Evolutionary conservation across 2,113 vertebrate genomes (phyloP).

Genomic region (Pionites leucogaster): DNA sequence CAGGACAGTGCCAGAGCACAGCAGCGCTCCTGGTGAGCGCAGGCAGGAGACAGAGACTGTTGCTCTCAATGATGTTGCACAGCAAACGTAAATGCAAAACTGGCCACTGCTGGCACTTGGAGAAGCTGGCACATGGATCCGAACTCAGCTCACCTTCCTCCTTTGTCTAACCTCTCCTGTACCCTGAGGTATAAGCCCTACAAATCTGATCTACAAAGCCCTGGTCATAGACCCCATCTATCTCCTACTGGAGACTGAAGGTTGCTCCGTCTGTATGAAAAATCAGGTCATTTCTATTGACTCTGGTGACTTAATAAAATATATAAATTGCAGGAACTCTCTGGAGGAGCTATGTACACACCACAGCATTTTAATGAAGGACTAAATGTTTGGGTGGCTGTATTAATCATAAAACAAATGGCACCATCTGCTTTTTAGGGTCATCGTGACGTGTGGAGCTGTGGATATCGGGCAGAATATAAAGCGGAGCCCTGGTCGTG

Average conservation of each 20-base stretch:
- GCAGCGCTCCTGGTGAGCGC: neutral
- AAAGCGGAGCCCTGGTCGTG: rapidly evolving
- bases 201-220: neutral
- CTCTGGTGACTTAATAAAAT: neutral
- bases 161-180: neutral
- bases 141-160: neutral
- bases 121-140: neutral
- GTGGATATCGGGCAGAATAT: rapidly evolving
- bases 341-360: neutral
- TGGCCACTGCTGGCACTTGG: neutral
- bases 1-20: neutral
- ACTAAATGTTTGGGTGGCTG: neutral
- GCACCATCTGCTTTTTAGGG: rapidly evolving
- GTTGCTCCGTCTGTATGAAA: neutral
- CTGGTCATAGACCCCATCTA: rapidly evolving
- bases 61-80: neutral
- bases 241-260: neutral
- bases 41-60: neutral
- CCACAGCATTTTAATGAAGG: neutral
- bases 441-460: neutral
- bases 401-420: neutral
- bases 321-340: neutral
- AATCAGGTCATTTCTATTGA: neutral
- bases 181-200: neutral
- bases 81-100: neutral